Base-by-base conservation (phyloP, 1,140 invertebrate species). In the Drosophila trapezifrons region DNA sequence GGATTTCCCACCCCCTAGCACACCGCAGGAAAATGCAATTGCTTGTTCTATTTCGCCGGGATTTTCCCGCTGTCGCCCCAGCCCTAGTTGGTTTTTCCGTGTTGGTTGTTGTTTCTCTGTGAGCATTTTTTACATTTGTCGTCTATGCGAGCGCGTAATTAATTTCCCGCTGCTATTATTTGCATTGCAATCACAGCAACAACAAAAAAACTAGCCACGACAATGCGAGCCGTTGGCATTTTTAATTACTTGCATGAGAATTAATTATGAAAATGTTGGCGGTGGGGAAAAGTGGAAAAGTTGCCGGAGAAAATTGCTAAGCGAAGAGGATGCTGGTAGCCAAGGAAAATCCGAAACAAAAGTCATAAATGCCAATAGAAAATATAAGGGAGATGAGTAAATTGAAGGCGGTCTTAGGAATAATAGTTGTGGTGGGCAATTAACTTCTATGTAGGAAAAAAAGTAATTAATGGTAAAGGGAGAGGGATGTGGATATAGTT, bases 171-270 rank as follows among this genome's bases (percentile, higher is more conserved):
- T 63, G 66, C 76, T 83, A 75, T 66, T 76, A 79, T 82, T 82
- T 73, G 58, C 62, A 56, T 60, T 76, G 74, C 59, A 74, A 74
- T 75, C 40, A 42, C 70, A 51, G 59, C 18, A 74, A 13, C 32
- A 70, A 46, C 56, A 35, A 62, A 75, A 82, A 60, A 60, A 71
- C 59, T 76, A 65, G 80, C 71, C 80, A 62, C 76, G 65, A 84
- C 80, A 83, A 79, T 83, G 80, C 71, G 43, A 79, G 80, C 80
- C 80, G 70, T 59, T 83, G 80, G 80, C 80, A 83, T 83, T 83
- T 82, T 83, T 83, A 83, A 83, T 83, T 83, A 83, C 80, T 76
- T 76, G 76, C 80, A 84, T 83, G 66, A 58, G 67, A 79, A 84
- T 83, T 83, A 83, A 83, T 83, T 83, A 84, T 84, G 74, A 83